phyloP scores from a whole-genome alignment of 2,888 invertebrate species.

The Alviniconcha strummeri region DNA sequence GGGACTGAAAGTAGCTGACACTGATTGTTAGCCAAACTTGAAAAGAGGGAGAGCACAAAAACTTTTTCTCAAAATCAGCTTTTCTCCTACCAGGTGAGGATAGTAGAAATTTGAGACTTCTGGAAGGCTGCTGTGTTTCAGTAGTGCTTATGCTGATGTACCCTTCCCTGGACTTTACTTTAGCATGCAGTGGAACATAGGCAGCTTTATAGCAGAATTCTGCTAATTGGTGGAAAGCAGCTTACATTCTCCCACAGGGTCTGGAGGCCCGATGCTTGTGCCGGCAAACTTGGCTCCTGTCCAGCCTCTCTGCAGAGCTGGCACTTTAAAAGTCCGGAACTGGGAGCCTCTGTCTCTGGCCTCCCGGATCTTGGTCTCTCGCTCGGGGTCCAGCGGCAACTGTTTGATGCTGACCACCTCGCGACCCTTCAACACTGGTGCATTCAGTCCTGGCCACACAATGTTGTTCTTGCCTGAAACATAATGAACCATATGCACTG shows the following conservation, averaged over 20 bases:
- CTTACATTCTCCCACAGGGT: conserved; percentile 87
- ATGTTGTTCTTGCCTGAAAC: conserved; percentile 53
- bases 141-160: too few relatives aligned
- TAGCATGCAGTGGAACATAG: too few relatives aligned
- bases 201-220: too few relatives aligned
- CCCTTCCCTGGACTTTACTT: too few relatives aligned
- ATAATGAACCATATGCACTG: conserved; percentile 75
- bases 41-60: too few relatives aligned
- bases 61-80: too few relatives aligned
- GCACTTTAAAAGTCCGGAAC: conserved; percentile 76
- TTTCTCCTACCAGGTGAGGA: too few relatives aligned
- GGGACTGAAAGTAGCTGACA: too few relatives aligned
- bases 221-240: conserved; percentile 34
- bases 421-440: conserved; percentile 82
- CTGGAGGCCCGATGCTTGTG: conserved; percentile 91
- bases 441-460: conserved; percentile 93
- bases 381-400: conserved; percentile 81
- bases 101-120: too few relatives aligned
- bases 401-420: conserved; percentile 82
- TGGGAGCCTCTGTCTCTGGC: conserved; percentile 79
- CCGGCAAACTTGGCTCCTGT: conserved; percentile 90
- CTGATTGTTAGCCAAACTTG: too few relatives aligned
- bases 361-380: conserved; percentile 83
- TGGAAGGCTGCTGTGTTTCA: too few relatives aligned
- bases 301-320: conserved; percentile 94